Percentiles rank a stretch among this genome's conserved stretches.
phyloP scores from a whole-genome alignment of 2,888 invertebrate species.

The Thelaira solivaga region DNA sequence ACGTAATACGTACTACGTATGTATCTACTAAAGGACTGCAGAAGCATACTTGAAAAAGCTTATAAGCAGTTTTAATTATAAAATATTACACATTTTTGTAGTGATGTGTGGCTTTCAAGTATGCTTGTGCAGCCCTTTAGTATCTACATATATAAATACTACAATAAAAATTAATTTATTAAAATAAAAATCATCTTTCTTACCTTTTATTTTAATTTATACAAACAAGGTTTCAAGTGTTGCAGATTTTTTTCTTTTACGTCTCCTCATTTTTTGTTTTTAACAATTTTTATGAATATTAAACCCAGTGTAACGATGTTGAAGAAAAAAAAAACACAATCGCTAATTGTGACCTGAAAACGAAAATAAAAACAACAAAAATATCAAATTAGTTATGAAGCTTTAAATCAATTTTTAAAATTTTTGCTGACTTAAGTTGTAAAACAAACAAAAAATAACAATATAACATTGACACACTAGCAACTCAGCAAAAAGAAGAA shows the following conservation, averaged over 20 bases:
- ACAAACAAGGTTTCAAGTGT: too few relatives aligned
- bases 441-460: background rate
- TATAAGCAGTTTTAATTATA: too few relatives aligned
- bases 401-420: constrained; percentile 1
- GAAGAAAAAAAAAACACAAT: background rate
- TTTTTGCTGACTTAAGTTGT: constrained; percentile 42
- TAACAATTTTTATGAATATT: background rate
- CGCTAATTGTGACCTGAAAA: background rate
- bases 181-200: background rate
- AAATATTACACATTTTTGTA: too few relatives aligned
- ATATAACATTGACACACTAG: constrained; percentile 45
- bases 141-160: too few relatives aligned
- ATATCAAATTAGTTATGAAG: constrained; percentile 4
- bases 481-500: constrained; percentile 11
- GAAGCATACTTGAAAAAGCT: too few relatives aligned
- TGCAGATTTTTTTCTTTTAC: background rate
- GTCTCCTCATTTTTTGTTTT: too few relatives aligned
- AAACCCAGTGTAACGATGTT: constrained; percentile 14
- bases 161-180: background rate
- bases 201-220: constrained; percentile 16
- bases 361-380: background rate
- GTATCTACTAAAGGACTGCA: too few relatives aligned
- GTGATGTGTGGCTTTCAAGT: too few relatives aligned
- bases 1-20: too few relatives aligned
- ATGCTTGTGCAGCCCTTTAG: too few relatives aligned